Evolutionary conservation across 2,797 vertebrate genomes (phyloP).

Genomic region (Heliangelus exortis): DNA sequence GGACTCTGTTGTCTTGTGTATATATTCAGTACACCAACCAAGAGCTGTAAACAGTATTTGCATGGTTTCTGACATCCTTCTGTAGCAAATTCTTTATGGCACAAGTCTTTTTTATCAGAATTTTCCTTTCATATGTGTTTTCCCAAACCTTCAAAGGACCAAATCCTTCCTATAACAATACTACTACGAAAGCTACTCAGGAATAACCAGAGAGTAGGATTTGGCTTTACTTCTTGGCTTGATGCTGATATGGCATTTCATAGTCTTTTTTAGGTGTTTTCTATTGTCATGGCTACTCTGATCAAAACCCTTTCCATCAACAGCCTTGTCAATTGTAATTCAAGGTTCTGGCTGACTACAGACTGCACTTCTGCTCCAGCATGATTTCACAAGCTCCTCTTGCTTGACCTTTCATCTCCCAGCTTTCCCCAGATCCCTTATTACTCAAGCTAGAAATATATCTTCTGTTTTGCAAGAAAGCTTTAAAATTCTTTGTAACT

Average conservation of each 20-base stretch:
- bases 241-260: slow-evolving; percentile 55
- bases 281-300: slow-evolving; percentile 75
- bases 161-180: slow-evolving; percentile 10
- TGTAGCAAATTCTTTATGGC: background rate
- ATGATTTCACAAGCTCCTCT: slow-evolving; percentile 56
- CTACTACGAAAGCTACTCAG: slow-evolving; percentile 6
- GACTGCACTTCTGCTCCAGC: slow-evolving; percentile 28
- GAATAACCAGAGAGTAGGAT: slow-evolving; percentile 3
- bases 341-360: slow-evolving; percentile 59
- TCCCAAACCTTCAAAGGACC: slow-evolving; percentile 24
- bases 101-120: slow-evolving; percentile 20
- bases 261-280: slow-evolving; percentile 77
- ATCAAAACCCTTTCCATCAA: slow-evolving; percentile 72
- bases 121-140: slow-evolving; percentile 62
- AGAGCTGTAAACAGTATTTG: slow-evolving; percentile 15
- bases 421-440: background rate
- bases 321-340: slow-evolving; percentile 64
- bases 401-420: slow-evolving; percentile 62
- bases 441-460: slow-evolving; percentile 34
- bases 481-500: slow-evolving; percentile 45
- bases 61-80: slow-evolving; percentile 23
- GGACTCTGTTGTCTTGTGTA: background rate
- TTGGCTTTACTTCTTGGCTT: slow-evolving; percentile 55
- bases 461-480: slow-evolving; percentile 44
- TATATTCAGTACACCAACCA: background rate